phyloP scores from a whole-genome alignment of 2,113 vertebrate species.

The Phoxinus phoxinus region DNA sequence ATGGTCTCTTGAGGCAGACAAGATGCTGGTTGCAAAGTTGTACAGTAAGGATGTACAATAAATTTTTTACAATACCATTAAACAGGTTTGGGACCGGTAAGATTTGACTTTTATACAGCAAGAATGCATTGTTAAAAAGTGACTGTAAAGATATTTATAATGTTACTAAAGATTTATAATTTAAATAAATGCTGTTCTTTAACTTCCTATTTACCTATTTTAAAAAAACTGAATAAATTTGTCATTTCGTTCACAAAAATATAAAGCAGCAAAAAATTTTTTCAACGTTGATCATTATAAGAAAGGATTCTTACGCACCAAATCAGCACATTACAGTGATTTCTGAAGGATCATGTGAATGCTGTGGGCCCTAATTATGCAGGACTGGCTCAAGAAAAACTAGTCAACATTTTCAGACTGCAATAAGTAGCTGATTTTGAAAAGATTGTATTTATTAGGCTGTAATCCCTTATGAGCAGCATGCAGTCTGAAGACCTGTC shows the following conservation, averaged over 20 bases:
- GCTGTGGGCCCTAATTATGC: not conserved
- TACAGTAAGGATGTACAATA: not conserved
- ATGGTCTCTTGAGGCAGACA: constrained; percentile 28
- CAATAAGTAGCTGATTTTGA: not conserved
- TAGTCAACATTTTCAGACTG: not conserved
- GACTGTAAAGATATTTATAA: not conserved
- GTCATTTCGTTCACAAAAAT: no score
- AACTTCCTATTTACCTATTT: not conserved
- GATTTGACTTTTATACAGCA: not conserved
- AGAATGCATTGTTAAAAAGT: not conserved
- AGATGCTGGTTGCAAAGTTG: constrained; percentile 14
- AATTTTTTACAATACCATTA: no score
- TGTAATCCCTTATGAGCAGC: not conserved
- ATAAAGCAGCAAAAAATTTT: not conserved
- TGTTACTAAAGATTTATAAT: not conserved
- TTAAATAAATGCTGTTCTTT: not conserved
- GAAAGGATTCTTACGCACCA: not conserved
- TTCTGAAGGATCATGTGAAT: not conserved
- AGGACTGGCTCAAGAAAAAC: not conserved
- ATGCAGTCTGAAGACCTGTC: not conserved
- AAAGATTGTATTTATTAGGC: not conserved
- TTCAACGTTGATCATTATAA: not conserved
- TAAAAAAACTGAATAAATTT: not conserved
- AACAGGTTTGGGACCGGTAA: not conserved
- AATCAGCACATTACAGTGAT: not conserved